Base-by-base conservation (phyloP, 2,797 vertebrate genomes). In the Gadopsis marmoratus region DNA sequence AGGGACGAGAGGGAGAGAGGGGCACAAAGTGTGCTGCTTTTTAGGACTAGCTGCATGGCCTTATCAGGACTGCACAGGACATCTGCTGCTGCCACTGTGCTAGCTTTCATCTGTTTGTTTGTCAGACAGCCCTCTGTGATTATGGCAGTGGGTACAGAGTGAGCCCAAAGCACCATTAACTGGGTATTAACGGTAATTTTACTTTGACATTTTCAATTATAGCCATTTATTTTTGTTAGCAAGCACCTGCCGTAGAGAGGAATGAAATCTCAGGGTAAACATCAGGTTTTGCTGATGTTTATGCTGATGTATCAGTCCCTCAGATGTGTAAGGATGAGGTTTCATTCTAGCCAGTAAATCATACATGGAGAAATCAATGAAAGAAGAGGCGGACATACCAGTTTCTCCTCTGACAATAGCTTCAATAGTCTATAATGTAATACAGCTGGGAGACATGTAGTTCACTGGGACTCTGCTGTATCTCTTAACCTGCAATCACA, bases 21-120 rank as follows among this genome's bases (percentile, higher is more conserved):
- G 75, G 45, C 33, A 74, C 72, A 80, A 73, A 84, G 70, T n/a
- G 0, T 33, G 69, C 51, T 65, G 54, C 31, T 56, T 78, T 62
- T 67, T 61, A 53, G 50, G 56, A 83, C 37, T 55, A 62, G 54
- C 72, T 54, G 37, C 7, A 4, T 3, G 35, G 14, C 68, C 82
- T 90, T 90, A 93, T 91, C 91, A 37, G 86, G 69, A 35, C 81
- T 79, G 56, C 43, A 56, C 87, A 77, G 87, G 81, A 89, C 85
- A 89, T 88, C 86, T 91, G 88, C 86, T 86, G 72, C 86, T 29
- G 53, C 64, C 45, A 19, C 55, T 29, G 68, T 51, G 31, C 79
- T 79, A 23, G 71, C 72, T 81, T 85, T 78, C 77, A 76, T 71
- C 62, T 33, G 47, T 82, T 86, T 69, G 68, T 45, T 60, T 65